These are phyloP conservation scores for Keiferia lycopersicella DNA, from an alignment of 2,888 invertebrate species.

Conservation along the genomic window DNA sequence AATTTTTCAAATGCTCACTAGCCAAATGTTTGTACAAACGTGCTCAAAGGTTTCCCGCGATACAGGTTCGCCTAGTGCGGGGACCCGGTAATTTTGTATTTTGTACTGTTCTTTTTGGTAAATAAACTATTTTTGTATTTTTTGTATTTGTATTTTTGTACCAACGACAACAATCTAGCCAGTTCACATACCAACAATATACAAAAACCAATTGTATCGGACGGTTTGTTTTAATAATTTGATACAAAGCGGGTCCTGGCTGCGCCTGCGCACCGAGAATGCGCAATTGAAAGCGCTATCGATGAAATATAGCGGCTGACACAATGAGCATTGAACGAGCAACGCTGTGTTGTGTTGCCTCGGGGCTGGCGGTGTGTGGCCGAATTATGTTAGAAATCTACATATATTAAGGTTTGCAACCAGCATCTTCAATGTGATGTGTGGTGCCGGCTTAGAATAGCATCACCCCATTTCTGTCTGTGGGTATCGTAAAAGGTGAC, in stretches of 20 bases:
- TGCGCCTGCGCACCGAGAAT: constrained; percentile 35
- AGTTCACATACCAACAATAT: constrained; percentile 19
- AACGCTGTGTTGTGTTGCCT: constrained; percentile 46
- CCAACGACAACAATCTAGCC: neutral
- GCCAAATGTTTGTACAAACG: no score
- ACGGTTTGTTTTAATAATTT: constrained; percentile 45
- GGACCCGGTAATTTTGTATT: no score
- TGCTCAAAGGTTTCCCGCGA: no score
- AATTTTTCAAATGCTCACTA: no score
- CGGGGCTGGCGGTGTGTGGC: constrained; percentile 64
- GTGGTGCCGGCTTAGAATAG: no score
- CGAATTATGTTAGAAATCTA: constrained; percentile 30
- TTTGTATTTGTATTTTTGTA: no score
- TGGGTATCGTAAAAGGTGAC: no score
- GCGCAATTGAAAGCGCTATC: constrained; percentile 64
- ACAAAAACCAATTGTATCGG: constrained; percentile 35
- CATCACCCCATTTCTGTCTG: no score
- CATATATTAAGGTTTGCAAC: constrained; percentile 10
- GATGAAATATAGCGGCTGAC: constrained; percentile 51
- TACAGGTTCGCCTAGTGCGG: no score
- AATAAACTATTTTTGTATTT: no score
- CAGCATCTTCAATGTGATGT: neutral
- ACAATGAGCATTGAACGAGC: constrained; percentile 63
- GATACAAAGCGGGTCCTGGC: constrained; percentile 39
- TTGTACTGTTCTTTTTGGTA: no score